Evolutionary conservation across 2,797 vertebrate genomes (phyloP).

Genomic region (Enteromius unitaeniatus): DNA sequence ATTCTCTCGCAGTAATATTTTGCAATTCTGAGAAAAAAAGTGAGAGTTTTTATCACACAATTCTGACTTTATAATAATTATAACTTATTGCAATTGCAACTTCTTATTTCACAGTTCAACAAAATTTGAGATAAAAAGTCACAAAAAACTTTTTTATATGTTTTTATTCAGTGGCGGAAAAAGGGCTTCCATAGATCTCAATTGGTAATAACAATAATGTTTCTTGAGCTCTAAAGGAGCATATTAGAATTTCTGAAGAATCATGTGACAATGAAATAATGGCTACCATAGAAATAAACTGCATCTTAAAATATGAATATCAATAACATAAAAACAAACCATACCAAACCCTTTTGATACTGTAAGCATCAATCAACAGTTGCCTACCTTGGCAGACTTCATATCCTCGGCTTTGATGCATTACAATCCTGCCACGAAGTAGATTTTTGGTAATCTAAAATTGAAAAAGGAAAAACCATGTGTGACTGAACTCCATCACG

Average conservation of each 20-base stretch:
- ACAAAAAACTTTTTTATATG: too few species aligned
- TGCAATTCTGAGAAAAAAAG: too few species aligned
- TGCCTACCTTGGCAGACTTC: background rate
- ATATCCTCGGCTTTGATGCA: background rate
- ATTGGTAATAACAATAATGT: background rate
- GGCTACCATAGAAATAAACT: background rate
- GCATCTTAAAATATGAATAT: background rate
- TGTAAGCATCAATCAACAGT: background rate
- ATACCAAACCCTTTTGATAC: background rate
- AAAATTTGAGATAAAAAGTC: too few species aligned
- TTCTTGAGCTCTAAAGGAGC: background rate
- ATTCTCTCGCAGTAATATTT: too few species aligned
- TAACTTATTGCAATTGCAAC: too few species aligned
- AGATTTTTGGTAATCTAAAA: conserved; percentile 9
- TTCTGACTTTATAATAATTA: too few species aligned
- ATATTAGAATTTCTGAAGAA: background rate
- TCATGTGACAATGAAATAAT: background rate
- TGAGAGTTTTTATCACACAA: too few species aligned
- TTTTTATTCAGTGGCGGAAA: too few species aligned
- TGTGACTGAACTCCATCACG: conserved; percentile 9
- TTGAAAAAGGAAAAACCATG: conserved; percentile 9
- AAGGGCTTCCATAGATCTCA: too few species aligned
- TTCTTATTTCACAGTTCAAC: too few species aligned
- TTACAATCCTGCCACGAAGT: background rate
- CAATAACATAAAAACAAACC: background rate